These are phyloP conservation scores for Caenorhabditis becei DNA, from an alignment of 2,888 invertebrate genomes.

Conservation along the genomic window DNA sequence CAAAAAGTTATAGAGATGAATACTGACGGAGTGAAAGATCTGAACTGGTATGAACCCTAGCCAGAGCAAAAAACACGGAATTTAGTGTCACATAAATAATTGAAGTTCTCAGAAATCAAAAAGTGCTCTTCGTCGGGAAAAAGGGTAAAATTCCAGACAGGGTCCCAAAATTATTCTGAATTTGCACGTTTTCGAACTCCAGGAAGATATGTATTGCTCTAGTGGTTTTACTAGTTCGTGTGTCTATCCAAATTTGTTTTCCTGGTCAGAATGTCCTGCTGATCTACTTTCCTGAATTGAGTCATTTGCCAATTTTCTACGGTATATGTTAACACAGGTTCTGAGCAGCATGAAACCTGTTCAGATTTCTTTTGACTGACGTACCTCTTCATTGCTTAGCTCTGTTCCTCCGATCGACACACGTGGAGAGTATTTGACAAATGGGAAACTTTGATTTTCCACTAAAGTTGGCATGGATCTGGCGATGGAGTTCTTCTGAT, in stretches of 20 bases:
- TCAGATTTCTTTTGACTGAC: background rate
- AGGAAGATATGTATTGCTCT: too few species aligned
- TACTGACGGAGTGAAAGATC: too few species aligned
- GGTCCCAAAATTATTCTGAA: background rate
- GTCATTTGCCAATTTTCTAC: too few species aligned
- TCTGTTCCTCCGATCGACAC: slow-evolving; percentile 34
- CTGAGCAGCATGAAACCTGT: too few species aligned
- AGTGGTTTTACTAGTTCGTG: too few species aligned
- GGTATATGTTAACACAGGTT: too few species aligned
- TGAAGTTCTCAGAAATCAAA: background rate
- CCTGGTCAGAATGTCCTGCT: too few species aligned
- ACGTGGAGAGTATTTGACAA: slow-evolving; percentile 26
- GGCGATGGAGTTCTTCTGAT: slow-evolving; percentile 32
- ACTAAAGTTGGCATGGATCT: slow-evolving; percentile 55
- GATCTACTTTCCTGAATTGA: too few species aligned
- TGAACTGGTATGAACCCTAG: too few species aligned
- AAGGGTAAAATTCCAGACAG: background rate
- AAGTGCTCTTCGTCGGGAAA: background rate
- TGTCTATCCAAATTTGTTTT: too few species aligned
- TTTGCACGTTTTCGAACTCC: too few species aligned
- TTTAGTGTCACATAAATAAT: background rate
- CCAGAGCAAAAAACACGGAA: background rate
- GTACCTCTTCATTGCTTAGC: slow-evolving; percentile 42
- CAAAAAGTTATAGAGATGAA: background rate
- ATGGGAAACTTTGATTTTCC: slow-evolving; percentile 29